These are phyloP conservation scores for Momotus momota DNA, from an alignment of 2,797 vertebrate species.

Conservation along the genomic window DNA sequence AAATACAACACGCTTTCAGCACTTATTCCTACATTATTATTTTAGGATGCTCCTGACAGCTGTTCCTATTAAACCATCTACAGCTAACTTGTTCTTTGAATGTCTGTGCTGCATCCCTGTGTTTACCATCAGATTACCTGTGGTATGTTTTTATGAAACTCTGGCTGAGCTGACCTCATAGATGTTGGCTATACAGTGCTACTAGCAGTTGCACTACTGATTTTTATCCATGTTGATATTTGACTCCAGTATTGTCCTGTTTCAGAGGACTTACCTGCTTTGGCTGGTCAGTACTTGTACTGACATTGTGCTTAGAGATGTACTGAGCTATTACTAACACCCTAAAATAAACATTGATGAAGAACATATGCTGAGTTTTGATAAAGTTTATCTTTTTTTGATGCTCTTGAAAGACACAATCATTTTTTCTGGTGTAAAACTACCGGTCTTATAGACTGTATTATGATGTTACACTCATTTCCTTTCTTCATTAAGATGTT, in stretches of 20 bases:
- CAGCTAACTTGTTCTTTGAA: background rate
- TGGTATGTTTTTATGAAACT: background rate
- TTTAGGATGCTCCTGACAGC: background rate
- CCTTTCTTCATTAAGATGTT: background rate
- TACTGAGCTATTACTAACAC: background rate
- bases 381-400: background rate
- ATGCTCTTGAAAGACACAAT: background rate
- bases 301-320: background rate
- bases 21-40: background rate
- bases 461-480: background rate
- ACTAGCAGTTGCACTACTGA: background rate
- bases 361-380: background rate
- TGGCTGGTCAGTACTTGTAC: background rate
- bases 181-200: background rate
- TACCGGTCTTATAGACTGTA: background rate
- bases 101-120: background rate
- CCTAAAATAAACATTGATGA: background rate
- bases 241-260: background rate
- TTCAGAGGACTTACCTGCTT: background rate
- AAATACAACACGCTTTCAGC: background rate
- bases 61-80: background rate
- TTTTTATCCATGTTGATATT: background rate
- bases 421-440: background rate
- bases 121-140: background rate
- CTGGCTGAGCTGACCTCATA: background rate